Evolutionary conservation across 2,888 invertebrate genomes (phyloP).

Genomic region (Agrochola lychnidis): DNA sequence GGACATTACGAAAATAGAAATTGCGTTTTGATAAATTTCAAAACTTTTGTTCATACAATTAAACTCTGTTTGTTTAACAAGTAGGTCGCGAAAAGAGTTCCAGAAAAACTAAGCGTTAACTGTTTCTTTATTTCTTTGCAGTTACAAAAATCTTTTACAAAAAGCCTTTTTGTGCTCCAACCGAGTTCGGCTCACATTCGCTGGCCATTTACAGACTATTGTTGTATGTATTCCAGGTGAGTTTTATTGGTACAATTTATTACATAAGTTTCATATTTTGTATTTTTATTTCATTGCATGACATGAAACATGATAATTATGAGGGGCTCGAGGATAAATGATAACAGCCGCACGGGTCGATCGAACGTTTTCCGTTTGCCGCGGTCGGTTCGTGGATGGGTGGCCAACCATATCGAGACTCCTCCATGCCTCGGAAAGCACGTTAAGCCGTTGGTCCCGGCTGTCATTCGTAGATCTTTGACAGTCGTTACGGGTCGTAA

Average conservation of each 20-base stretch:
- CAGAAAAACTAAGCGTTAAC: neutral
- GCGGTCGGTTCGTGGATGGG: neutral
- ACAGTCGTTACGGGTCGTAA: neutral
- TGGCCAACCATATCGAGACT: neutral
- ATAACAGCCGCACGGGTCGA: neutral
- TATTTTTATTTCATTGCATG: slow-evolving; percentile 4
- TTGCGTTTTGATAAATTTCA: neutral
- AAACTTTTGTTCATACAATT: neutral
- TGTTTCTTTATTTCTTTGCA: slow-evolving; percentile 72
- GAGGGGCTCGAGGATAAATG: neutral
- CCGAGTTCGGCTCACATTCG: slow-evolving; percentile 89
- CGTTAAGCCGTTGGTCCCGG: neutral
- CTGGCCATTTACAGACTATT: slow-evolving; percentile 91
- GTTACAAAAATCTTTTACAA: slow-evolving; percentile 84
- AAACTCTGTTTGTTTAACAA: slow-evolving; percentile 12
- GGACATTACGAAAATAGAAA: too few species aligned
- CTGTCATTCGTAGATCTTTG: neutral
- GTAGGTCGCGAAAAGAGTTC: neutral
- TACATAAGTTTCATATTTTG: neutral
- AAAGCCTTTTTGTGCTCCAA: slow-evolving; percentile 91
- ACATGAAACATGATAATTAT: neutral
- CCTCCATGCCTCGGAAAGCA: neutral
- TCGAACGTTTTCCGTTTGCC: neutral
- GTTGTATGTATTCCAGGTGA: slow-evolving; percentile 89
- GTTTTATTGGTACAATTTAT: slow-evolving; percentile 52